Evolutionary conservation across 53 echinoderm and acorn worm species (phyloP).

Genomic region (Apostichopus leukothele): DNA sequence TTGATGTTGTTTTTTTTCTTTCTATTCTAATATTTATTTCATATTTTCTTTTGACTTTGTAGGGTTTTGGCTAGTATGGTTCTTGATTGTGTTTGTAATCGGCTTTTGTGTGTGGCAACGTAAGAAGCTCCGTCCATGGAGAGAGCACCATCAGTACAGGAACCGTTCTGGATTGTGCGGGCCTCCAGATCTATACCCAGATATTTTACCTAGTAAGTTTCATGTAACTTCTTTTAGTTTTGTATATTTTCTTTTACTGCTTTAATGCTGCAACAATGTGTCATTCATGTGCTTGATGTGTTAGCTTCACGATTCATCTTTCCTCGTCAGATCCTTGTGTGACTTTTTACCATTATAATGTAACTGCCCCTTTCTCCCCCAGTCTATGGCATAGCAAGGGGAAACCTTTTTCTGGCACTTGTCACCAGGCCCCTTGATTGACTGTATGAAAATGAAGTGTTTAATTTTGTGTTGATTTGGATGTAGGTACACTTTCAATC

Average conservation of each 20-base stretch:
- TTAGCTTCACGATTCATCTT: too few species aligned
- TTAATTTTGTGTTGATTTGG: too few species aligned
- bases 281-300: neutral
- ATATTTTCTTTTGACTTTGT: conserved; percentile 25
- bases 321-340: too few species aligned
- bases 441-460: too few species aligned
- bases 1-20: too few species aligned
- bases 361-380: too few species aligned
- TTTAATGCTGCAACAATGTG: neutral
- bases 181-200: conserved; percentile 81
- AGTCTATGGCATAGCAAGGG: too few species aligned
- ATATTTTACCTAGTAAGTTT: conserved; percentile 81
- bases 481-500: too few species aligned
- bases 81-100: conserved; percentile 92
- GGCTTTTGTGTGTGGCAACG: conserved; percentile 98
- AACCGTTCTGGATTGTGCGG: conserved; percentile 74
- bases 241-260: neutral
- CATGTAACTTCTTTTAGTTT: too few species aligned
- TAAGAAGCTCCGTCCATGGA: conserved; percentile 84
- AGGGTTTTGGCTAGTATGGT: conserved; percentile 99
- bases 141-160: conserved; percentile 48
- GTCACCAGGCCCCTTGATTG: too few species aligned
- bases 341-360: too few species aligned
- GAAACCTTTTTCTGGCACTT: too few species aligned
- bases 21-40: neutral